These are phyloP conservation scores for Thryonomys swinderianus DNA, from an alignment of 2,113 vertebrate genomes.

Conservation along the genomic window DNA sequence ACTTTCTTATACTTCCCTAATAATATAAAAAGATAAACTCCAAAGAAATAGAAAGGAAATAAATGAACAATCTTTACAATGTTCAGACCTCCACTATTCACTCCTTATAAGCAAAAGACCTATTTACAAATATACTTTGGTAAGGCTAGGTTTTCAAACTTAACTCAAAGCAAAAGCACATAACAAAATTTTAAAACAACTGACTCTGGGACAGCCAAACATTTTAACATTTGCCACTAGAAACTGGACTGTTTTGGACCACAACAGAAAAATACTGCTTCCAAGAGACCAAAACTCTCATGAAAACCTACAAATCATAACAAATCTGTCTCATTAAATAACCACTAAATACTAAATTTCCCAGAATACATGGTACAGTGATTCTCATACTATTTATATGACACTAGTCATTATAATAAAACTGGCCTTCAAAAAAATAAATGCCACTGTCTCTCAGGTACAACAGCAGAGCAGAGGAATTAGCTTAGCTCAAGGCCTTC, in stretches of 20 bases:
- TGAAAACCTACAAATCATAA: conserved; percentile 55
- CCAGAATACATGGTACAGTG: background rate
- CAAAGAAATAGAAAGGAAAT: background rate
- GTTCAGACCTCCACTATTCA: background rate
- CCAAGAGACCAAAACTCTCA: conserved; percentile 32
- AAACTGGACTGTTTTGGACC: background rate
- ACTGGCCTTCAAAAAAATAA: conserved; percentile 29
- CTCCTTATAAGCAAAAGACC: background rate
- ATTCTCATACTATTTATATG: conserved; percentile 16
- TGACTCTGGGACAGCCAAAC: conserved; percentile 27
- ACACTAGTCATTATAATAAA: conserved; percentile 25
- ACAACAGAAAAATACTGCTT: background rate
- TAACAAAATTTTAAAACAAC: background rate
- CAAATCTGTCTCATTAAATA: background rate
- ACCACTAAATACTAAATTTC: conserved; percentile 8
- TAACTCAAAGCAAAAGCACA: background rate
- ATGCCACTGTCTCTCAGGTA: background rate
- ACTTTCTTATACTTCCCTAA: background rate
- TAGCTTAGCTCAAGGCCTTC: background rate
- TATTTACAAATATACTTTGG: conserved; percentile 26
- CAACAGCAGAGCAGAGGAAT: background rate
- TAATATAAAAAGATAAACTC: background rate
- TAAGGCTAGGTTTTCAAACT: conserved; percentile 14
- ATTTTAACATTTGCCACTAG: conserved; percentile 38
- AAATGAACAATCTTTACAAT: background rate